Percentiles rank a stretch among this genome's conserved stretches.
These are phyloP conservation scores for Eremophila alpestris DNA, from an alignment of 2,797 vertebrate species.

Conservation along the genomic window DNA sequence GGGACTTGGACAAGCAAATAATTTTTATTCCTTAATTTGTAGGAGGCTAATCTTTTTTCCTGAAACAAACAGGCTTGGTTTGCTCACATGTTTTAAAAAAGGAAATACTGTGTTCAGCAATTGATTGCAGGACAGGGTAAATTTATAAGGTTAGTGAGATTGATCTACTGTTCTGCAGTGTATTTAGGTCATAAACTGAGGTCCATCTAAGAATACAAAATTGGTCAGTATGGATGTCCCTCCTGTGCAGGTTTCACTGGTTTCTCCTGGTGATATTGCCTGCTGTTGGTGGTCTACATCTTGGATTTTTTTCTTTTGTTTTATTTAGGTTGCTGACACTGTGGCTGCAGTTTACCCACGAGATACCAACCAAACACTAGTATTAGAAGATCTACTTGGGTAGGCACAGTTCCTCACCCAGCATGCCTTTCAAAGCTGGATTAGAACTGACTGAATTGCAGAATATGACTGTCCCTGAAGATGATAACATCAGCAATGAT, in stretches of 20 bases:
- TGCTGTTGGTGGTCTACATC: background rate
- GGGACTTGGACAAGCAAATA: background rate
- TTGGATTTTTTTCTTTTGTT: constrained; percentile 1
- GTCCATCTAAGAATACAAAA: background rate
- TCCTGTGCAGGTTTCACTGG: background rate
- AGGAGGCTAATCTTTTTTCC: background rate
- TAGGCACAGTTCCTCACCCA: constrained; percentile 35
- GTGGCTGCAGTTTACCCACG: constrained; percentile 22
- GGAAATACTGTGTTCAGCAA: background rate
- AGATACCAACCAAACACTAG: constrained; percentile 42
- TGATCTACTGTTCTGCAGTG: background rate
- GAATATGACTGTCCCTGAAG: constrained; percentile 81
- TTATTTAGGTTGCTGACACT: constrained; percentile 16
- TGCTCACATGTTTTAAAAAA: background rate
- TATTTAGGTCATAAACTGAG: background rate
- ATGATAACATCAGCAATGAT: constrained; percentile 82
- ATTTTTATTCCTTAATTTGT: background rate
- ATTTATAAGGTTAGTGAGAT: background rate
- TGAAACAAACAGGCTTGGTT: background rate
- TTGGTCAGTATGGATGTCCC: background rate
- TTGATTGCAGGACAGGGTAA: background rate
- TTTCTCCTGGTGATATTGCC: background rate
- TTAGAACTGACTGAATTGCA: constrained; percentile 81
- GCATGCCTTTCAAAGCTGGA: constrained; percentile 81
- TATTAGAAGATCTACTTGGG: constrained; percentile 42